Percentiles rank a stretch among this genome's conserved stretches.
Conservation (phyloP, 2,797 vertebrate species). For the Eleutherodactylus coqui region DNA sequence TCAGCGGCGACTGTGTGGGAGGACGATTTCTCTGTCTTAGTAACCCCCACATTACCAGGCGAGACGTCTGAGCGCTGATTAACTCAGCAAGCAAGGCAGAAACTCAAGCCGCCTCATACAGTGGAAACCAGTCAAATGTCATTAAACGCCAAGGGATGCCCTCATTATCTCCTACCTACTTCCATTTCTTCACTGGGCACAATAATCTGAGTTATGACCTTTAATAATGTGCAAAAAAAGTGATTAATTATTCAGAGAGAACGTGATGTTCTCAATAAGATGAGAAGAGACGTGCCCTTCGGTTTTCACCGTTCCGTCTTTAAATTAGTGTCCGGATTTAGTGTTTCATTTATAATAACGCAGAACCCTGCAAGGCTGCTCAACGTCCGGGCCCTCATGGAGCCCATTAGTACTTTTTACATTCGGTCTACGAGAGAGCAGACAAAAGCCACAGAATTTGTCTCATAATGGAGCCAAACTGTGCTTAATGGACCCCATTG, state of each 20-base stretch:
- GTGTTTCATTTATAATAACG: not conserved
- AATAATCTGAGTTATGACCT: slow-evolving; percentile 38
- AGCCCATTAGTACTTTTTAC: not conserved
- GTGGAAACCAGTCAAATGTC: not conserved
- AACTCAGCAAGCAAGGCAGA: not conserved
- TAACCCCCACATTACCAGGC: slow-evolving; percentile 35
- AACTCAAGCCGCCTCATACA: not conserved
- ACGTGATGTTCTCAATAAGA: not conserved
- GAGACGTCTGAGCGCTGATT: not conserved
- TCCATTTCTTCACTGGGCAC: not conserved
- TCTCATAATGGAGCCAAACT: too few species aligned
- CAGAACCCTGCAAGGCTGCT: not conserved
- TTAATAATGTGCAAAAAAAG: slow-evolving; percentile 23
- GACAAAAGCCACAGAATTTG: too few species aligned
- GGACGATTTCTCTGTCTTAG: slow-evolving; percentile 16
- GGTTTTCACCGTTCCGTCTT: not conserved
- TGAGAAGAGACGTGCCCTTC: not conserved
- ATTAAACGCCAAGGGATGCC: not conserved
- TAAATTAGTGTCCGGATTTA: not conserved
- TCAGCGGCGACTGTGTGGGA: slow-evolving; percentile 48
- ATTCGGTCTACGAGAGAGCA: not conserved
- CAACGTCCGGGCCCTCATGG: not conserved
- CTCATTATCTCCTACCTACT: slow-evolving; percentile 19
- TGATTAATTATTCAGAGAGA: slow-evolving; percentile 26
- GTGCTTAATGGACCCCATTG: too few species aligned